A percentile compares a stretch with the other conserved stretches of the same genome.
Evolutionary conservation across 35 echinoderm and acorn worm species (phyloP).

Genomic region (Ptychodera flava): DNA sequence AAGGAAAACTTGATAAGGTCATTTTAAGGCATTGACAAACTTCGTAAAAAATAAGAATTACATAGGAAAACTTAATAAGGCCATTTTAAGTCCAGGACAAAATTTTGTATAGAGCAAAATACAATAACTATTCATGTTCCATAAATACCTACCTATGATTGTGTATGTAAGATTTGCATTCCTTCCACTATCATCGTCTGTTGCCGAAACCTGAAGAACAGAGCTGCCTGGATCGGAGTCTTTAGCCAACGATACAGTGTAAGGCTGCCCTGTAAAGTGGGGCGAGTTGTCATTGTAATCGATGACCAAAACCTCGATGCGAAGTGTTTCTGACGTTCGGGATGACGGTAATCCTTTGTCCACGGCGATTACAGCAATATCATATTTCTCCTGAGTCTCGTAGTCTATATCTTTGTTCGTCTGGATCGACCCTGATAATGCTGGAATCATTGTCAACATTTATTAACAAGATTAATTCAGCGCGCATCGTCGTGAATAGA

Average conservation of each 20-base stretch:
- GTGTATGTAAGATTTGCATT: background rate
- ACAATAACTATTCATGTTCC: too few species aligned
- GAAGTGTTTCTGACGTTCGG: background rate
- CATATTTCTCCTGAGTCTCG: background rate
- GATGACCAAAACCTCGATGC: background rate
- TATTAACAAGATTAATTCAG: too few species aligned
- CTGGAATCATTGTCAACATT: too few species aligned
- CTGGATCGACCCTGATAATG: background rate
- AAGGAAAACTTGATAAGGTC: too few species aligned
- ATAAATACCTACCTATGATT: background rate
- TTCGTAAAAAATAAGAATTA: too few species aligned
- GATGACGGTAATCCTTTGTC: background rate
- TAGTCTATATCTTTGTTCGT: background rate
- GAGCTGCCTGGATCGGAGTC: background rate
- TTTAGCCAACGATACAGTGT: background rate
- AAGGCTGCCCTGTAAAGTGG: background rate
- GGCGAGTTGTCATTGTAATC: background rate
- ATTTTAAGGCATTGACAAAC: too few species aligned
- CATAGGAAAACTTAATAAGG: too few species aligned
- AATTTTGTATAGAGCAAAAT: too few species aligned
- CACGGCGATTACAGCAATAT: background rate
- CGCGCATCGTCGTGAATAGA: too few species aligned
- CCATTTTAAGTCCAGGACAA: too few species aligned
- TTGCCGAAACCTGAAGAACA: background rate
- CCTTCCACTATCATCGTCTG: background rate